Evolutionary conservation across 2,113 vertebrate genomes (phyloP).

Genomic region (Cisticola juncidis): DNA sequence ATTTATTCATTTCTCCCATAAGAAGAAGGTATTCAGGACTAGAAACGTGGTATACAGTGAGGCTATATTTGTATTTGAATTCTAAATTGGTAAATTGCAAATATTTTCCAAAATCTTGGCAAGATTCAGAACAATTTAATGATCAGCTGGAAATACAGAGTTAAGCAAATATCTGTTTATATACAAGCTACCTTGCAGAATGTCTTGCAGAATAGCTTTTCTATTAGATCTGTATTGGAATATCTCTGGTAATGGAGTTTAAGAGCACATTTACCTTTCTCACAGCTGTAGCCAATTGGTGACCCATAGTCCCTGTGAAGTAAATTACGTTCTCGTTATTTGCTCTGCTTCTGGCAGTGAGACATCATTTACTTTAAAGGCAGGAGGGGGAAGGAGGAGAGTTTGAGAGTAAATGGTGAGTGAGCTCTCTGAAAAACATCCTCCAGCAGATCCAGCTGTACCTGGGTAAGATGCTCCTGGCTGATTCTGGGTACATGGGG

Average conservation of each 20-base stretch:
- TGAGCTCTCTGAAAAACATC: neutral
- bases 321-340: neutral
- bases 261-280: neutral
- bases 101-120: neutral
- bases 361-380: neutral
- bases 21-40: neutral
- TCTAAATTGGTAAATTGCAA: neutral
- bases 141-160: neutral
- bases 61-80: neutral
- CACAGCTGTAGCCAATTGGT: neutral
- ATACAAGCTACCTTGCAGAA: neutral
- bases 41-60: neutral
- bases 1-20: neutral
- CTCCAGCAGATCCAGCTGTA: neutral
- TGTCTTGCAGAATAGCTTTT: neutral
- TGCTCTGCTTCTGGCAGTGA: neutral
- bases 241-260: neutral
- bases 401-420: neutral
- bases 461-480: neutral
- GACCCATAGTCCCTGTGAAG: neutral
- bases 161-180: neutral
- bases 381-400: neutral
- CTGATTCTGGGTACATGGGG: neutral
- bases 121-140: neutral
- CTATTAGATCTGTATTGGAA: neutral